Evolutionary conservation across 2,797 vertebrate species (phyloP), one percentile per base, ranked within the genome.

Genomic region (Pseudotriccus pelzelni): DNA sequence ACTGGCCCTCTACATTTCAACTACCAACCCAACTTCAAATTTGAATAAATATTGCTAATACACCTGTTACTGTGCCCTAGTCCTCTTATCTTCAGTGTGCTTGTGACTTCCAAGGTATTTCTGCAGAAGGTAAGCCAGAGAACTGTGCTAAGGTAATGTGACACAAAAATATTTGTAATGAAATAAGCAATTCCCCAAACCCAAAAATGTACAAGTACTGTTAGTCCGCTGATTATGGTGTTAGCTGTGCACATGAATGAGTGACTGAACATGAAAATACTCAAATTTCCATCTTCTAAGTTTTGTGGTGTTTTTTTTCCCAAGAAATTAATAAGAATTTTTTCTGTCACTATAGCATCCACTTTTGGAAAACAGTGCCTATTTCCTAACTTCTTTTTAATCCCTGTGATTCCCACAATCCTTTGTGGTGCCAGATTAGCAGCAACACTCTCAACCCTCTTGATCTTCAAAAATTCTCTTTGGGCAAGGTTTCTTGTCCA

Each of bases 251-350:
- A 12, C 50, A 44, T 16, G 23, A 88, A 58, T 46, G 49, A 32
- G 14, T 30, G 36, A 64, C 16, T 14, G 18, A 90, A 77, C 27
- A 68, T 30, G 34, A 85, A 88, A 90, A 67, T 46, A 49, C 7
- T 30, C 22, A 47, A 50, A 76, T 56, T 52, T 59, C 21, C 24
- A 50, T 32, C 20, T 85, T 85, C 24, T 23, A 58, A 69, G 58
- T 8, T 50, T 39, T 39, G 8, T 55, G 19, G 0, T 7, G 2
- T 24, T 4, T 4, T 64, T 28, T 4, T 39, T 20, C 1, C 28
- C 9, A 44, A 56, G 4, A 75, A 41, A 37, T 55, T 41, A 4
- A 5, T 37, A 20, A 19, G 22, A 39, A 10, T 0, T 20, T 76
- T 88, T 76, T 34, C 18, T 62, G 7, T 50, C 12, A 39, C 30